Evolutionary conservation across 2,797 vertebrate genomes (phyloP).

Genomic region (Cebuella pygmaea): DNA sequence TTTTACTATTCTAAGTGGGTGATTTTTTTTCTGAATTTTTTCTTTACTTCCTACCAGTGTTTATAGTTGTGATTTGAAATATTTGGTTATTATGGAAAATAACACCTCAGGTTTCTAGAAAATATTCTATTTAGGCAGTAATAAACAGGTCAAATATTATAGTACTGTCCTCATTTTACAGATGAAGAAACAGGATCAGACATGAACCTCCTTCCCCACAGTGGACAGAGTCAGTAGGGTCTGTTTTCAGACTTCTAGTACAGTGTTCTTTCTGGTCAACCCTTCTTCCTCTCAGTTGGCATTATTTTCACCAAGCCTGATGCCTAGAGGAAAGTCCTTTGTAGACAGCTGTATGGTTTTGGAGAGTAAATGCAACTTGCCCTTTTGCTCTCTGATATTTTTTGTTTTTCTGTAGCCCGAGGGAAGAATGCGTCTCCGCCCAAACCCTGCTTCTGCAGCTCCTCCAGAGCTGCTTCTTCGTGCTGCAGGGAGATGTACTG

Average conservation of each 20-base stretch:
- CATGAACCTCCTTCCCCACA: background rate
- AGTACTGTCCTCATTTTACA: background rate
- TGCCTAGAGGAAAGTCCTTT: background rate
- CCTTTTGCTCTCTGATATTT: background rate
- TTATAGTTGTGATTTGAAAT: constrained; percentile 45
- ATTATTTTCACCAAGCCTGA: background rate
- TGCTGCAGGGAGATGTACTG: constrained; percentile 86
- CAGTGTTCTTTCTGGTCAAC: background rate
- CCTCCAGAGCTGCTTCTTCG: constrained; percentile 95
- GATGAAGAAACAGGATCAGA: background rate
- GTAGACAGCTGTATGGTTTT: background rate
- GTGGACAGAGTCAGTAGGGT: background rate
- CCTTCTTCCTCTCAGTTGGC: background rate
- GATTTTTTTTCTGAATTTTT: background rate
- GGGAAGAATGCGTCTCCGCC: constrained; percentile 92
- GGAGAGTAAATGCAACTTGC: background rate
- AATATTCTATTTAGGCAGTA: background rate
- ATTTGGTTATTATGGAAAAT: constrained; percentile 40
- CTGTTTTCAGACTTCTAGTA: background rate
- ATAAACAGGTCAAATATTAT: background rate
- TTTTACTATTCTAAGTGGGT: constrained; percentile 28
- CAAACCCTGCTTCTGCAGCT: constrained; percentile 93
- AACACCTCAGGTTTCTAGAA: constrained; percentile 8
- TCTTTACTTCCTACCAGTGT: background rate
- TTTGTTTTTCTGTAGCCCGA: constrained; percentile 75